phyloP scores from a whole-genome alignment of 2,888 invertebrate species.

The Plagiodera versicolora region DNA sequence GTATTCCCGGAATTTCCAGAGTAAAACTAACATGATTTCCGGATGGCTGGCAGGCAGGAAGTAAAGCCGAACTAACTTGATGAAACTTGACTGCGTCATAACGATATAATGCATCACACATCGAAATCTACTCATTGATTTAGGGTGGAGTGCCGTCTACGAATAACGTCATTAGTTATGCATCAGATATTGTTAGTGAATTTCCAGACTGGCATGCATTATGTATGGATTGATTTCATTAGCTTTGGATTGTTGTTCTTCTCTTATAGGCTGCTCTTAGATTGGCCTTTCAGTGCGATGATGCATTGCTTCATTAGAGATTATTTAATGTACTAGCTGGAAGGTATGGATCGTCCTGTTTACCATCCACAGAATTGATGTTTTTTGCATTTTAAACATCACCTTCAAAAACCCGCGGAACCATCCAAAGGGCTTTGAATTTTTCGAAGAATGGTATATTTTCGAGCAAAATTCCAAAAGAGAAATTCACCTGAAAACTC shows the following conservation, averaged over 20 bases:
- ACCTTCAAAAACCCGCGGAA: too few species aligned
- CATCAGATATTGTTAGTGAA: conserved; percentile 21
- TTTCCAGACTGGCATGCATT: conserved; percentile 9
- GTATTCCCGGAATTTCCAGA: conserved; percentile 27
- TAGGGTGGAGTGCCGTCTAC: conserved; percentile 21
- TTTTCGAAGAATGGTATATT: too few species aligned
- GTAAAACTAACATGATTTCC: conserved; percentile 33
- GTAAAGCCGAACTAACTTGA: conserved; percentile 32
- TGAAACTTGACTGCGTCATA: conserved; percentile 35
- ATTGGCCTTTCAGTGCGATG: neutral
- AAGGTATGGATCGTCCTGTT: too few species aligned
- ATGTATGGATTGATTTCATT: conserved; percentile 1
- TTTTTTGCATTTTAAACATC: too few species aligned
- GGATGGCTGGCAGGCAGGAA: conserved; percentile 25
- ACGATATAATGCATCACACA: conserved; percentile 33
- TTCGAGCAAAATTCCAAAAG: too few species aligned
- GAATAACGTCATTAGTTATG: conserved; percentile 24
- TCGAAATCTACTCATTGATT: conserved; percentile 25
- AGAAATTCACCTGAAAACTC: too few species aligned
- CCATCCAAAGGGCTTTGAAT: too few species aligned
- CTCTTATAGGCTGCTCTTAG: neutral
- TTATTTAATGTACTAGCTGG: too few species aligned
- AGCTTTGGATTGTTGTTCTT: neutral
- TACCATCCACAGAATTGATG: too few species aligned
- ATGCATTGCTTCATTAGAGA: neutral